These are phyloP conservation scores for Chrysoperla carnea DNA, from an alignment of 1,140 invertebrate genomes.

Conservation along the genomic window DNA sequence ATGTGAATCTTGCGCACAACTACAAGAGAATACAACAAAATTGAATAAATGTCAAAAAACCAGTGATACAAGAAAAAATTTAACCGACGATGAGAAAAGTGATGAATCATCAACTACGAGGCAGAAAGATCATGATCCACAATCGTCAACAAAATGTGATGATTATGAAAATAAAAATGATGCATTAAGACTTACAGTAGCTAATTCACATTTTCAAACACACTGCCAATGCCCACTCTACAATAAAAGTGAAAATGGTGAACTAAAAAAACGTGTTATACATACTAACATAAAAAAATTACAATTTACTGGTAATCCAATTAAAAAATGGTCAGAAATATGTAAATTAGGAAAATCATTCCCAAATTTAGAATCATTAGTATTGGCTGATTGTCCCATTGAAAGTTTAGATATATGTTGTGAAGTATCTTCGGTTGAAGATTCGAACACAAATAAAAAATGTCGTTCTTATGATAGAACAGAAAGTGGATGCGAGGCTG, in stretches of 20 bases:
- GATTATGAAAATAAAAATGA: constrained; percentile 14
- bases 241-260: too few species aligned
- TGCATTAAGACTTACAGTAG: too few species aligned
- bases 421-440: constrained; percentile 8
- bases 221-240: too few species aligned
- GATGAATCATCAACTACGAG: constrained; percentile 10
- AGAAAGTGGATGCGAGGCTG: constrained; percentile 28
- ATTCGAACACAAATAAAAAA: constrained; percentile 17
- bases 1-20: background rate
- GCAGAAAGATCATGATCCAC: background rate
- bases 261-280: too few species aligned
- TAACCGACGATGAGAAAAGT: constrained; percentile 4
- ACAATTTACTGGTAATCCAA: constrained; percentile 69
- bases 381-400: constrained; percentile 72
- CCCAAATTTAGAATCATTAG: constrained; percentile 64
- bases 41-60: constrained; percentile 1
- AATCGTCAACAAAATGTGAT: constrained; percentile 1
- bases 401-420: constrained; percentile 31
- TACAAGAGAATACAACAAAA: constrained; percentile 1
- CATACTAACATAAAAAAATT: constrained; percentile 52
- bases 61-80: background rate
- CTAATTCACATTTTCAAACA: too few species aligned
- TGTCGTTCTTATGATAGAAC: constrained; percentile 22
- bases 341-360: constrained; percentile 68
- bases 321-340: constrained; percentile 65